A percentile compares a stretch with the other conserved stretches of the same genome.
phyloP scores from a whole-genome alignment of 2,797 vertebrate genomes.

The Scyliorhinus canicula region DNA sequence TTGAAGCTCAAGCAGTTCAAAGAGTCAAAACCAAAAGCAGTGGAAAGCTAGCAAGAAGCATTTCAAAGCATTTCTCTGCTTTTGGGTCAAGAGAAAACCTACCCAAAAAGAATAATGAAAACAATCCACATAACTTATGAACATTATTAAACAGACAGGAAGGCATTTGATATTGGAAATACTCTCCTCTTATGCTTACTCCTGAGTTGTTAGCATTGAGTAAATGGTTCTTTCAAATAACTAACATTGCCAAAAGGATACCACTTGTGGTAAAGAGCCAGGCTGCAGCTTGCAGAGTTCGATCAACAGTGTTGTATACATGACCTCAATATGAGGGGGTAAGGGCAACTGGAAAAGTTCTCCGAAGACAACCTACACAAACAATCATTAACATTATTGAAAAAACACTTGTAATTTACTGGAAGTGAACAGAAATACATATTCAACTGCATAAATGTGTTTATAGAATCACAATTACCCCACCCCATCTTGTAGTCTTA shows the following conservation, averaged over 20 bases:
- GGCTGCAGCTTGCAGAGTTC: conserved; percentile 97
- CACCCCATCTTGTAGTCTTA: neutral
- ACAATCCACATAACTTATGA: neutral
- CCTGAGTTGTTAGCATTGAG: neutral
- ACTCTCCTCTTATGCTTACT: neutral
- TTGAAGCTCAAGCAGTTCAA: neutral
- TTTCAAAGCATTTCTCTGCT: neutral
- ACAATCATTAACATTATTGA: neutral
- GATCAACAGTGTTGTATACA: conserved; percentile 92
- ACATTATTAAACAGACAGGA: neutral
- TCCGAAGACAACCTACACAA: conserved; percentile 85
- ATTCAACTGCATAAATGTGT: neutral
- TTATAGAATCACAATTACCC: neutral
- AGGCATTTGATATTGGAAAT: neutral
- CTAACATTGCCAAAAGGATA: conserved; percentile 68
- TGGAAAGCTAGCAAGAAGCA: neutral
- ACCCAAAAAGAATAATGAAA: neutral
- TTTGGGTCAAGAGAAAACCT: neutral
- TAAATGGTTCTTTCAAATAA: neutral
- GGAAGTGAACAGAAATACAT: neutral
- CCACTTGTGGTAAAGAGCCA: conserved; percentile 93
- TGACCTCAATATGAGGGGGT: conserved; percentile 86
- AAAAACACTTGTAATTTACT: neutral
- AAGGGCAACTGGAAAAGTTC: conserved; percentile 84
- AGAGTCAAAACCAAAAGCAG: neutral